phyloP scores from a whole-genome alignment of 2,797 vertebrate genomes.

The Coregonus suidteri region DNA sequence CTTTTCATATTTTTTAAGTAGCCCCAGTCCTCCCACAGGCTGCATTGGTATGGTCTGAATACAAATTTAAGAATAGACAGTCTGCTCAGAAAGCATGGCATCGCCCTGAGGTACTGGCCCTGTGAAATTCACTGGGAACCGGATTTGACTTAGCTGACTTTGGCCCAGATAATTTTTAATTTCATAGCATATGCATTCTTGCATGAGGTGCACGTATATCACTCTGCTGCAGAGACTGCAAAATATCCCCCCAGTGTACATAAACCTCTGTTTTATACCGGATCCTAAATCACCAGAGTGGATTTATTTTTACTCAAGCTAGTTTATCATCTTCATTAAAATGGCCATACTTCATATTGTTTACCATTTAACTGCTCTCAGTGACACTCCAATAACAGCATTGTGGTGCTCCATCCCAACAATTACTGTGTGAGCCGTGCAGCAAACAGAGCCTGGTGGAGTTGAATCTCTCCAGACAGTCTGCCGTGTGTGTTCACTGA shows the following conservation, averaged over 20 bases:
- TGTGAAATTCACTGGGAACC: slow-evolving; percentile 53
- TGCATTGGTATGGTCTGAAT: slow-evolving; percentile 51
- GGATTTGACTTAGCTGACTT: slow-evolving; percentile 62
- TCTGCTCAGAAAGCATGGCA: not conserved
- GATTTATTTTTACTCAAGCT: not conserved
- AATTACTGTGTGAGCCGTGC: not conserved
- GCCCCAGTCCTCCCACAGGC: slow-evolving; percentile 51
- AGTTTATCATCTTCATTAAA: slow-evolving; percentile 20
- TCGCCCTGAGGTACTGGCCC: too few species aligned
- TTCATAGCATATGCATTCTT: slow-evolving; percentile 35
- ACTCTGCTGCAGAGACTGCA: not conserved
- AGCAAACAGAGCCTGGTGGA: not conserved
- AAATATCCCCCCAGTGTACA: not conserved
- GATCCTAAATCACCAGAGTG: not conserved
- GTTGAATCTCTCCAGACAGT: not conserved
- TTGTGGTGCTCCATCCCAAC: not conserved
- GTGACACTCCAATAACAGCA: slow-evolving; percentile 14
- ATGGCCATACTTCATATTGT: slow-evolving; percentile 25
- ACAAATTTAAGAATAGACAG: slow-evolving; percentile 49
- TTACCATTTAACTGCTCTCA: slow-evolving; percentile 27
- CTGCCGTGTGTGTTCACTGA: slow-evolving; percentile 48
- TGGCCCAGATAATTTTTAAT: slow-evolving; percentile 54
- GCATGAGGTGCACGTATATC: too few species aligned
- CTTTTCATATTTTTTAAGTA: slow-evolving; percentile 61
- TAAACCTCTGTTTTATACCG: too few species aligned